A percentile compares a stretch with the other conserved stretches of the same genome.
Evolutionary conservation across 1,140 invertebrate species (phyloP).

Genomic region (Brachionus manjavacas): DNA sequence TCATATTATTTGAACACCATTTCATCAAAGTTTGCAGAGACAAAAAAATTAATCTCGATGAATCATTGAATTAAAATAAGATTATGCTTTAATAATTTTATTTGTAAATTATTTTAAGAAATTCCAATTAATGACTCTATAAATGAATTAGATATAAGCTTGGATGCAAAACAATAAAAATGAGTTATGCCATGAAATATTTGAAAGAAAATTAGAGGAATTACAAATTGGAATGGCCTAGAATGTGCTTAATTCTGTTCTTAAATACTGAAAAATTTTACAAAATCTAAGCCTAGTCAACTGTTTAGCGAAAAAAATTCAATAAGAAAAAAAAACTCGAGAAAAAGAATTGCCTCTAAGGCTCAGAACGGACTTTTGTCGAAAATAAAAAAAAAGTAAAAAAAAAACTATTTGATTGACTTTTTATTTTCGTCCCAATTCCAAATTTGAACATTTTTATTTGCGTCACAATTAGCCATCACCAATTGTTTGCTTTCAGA

Average conservation of each 20-base stretch:
- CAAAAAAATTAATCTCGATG: too few relatives aligned
- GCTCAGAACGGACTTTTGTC: not conserved
- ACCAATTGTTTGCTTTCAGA: not conserved
- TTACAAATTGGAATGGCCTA: not conserved
- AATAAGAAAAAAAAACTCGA: not conserved
- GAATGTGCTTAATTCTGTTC: not conserved
- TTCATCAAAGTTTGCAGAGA: too few relatives aligned
- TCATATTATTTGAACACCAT: too few relatives aligned
- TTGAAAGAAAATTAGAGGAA: not conserved
- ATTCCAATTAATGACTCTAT: not conserved
- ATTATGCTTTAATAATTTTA: not conserved
- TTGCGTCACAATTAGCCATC: not conserved
- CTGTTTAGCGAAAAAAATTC: not conserved
- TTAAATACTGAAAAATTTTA: not conserved
- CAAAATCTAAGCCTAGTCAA: not conserved
- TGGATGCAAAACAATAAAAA: not conserved
- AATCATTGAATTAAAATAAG: not conserved
- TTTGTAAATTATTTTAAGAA: not conserved
- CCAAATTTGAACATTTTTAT: conserved; percentile 26
- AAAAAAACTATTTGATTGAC: not conserved
- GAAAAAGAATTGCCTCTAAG: not conserved
- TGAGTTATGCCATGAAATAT: not conserved
- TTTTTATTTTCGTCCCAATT: conserved; percentile 38
- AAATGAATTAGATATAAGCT: not conserved
- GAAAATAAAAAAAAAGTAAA: not conserved